These are phyloP conservation scores for Oncopeltus fasciatus DNA, from an alignment of 1,140 invertebrate species.

Conservation along the genomic window DNA sequence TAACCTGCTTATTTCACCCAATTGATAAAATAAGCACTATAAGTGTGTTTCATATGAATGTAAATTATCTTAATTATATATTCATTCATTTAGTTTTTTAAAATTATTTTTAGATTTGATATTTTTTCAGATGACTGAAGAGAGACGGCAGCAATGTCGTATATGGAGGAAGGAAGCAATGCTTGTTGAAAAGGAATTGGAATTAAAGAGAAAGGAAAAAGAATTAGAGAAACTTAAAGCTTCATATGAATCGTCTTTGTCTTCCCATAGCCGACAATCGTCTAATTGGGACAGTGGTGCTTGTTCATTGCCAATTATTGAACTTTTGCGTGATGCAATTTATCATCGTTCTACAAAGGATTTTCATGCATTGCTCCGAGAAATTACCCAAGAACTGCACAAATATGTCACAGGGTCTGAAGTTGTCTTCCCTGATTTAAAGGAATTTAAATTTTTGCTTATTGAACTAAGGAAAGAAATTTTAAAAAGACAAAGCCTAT, in stretches of 20 bases:
- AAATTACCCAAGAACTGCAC: too few species aligned
- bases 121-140: not conserved
- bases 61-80: too few species aligned
- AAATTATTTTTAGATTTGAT: too few species aligned
- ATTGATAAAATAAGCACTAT: too few species aligned
- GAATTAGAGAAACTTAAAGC: not conserved
- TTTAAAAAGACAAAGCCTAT: not conserved
- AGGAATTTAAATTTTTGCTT: not conserved
- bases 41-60: too few species aligned
- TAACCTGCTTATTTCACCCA: too few species aligned
- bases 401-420: too few species aligned
- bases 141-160: not conserved
- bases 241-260: not conserved
- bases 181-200: not conserved
- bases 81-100: too few species aligned
- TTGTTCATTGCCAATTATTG: not conserved
- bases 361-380: too few species aligned
- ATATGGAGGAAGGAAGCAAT: not conserved
- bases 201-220: not conserved
- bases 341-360: not conserved
- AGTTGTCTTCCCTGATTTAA: too few species aligned
- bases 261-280: not conserved
- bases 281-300: not conserved
- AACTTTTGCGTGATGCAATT: not conserved
- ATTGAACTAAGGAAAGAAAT: not conserved